A percentile compares a stretch with the other conserved stretches of the same genome.
Conservation (phyloP, 1,140 invertebrate species). For the Apis dorsata region DNA sequence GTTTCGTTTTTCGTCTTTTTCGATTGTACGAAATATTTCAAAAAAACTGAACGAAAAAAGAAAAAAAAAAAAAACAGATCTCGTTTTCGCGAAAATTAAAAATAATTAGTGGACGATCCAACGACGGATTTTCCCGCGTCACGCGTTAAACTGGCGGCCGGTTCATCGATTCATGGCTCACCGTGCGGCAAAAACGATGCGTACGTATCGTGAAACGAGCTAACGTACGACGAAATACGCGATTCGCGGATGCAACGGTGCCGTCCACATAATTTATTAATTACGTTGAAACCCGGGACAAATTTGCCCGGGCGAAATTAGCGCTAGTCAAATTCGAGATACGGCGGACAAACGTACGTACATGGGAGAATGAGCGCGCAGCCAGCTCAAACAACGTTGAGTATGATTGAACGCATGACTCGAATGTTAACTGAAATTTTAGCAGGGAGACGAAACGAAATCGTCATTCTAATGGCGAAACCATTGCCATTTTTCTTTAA, state of each 20-base stretch:
- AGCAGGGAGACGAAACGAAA: background rate
- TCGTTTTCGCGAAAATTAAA: background rate
- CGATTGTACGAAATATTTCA: too few relatives aligned
- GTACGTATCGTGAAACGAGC: background rate
- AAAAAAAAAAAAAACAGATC: too few relatives aligned
- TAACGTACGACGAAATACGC: background rate
- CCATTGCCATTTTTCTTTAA: background rate
- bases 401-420: conserved; percentile 35
- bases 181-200: background rate
- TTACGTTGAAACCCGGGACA: conserved; percentile 47
- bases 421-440: conserved; percentile 54
- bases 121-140: too few relatives aligned
- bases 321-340: conserved; percentile 45
- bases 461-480: conserved; percentile 6
- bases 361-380: conserved; percentile 23
- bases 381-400: conserved; percentile 38
- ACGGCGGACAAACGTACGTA: conserved; percentile 40
- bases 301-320: conserved; percentile 48
- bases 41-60: background rate
- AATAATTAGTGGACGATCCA: background rate
- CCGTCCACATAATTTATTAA: conserved; percentile 46
- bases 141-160: background rate
- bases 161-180: too few relatives aligned
- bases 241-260: conserved; percentile 1
- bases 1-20: too few relatives aligned